A percentile compares a stretch with the other conserved stretches of the same genome.
Evolutionary conservation across 30 jellyfish, hydroid and myxozoan species (phyloP).

Genomic region (Nemopilema nomurai): DNA sequence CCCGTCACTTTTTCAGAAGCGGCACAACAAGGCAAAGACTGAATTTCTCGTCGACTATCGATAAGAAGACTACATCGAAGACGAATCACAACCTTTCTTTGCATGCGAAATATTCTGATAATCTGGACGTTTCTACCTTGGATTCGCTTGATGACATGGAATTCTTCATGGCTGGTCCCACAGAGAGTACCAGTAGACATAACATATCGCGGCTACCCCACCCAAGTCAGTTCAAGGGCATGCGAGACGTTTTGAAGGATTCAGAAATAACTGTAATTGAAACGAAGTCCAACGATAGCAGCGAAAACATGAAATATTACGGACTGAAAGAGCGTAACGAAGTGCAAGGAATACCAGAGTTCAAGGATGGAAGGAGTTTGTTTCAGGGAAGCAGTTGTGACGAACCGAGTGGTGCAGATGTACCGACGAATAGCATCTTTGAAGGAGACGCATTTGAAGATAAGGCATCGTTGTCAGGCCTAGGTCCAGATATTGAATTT

Average conservation of each 20-base stretch:
- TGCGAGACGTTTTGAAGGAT: background rate
- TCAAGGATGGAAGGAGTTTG: background rate
- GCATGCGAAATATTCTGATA: background rate
- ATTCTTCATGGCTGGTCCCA: constrained; percentile 1
- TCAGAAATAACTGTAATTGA: constrained; percentile 46
- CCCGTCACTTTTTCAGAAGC: constrained; percentile 9
- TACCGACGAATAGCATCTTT: background rate
- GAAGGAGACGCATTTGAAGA: background rate
- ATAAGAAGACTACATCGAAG: background rate
- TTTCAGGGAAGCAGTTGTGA: background rate
- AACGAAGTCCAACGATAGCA: background rate
- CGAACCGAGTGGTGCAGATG: background rate
- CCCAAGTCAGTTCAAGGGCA: background rate
- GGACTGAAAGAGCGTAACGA: constrained; percentile 2
- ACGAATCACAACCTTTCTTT: background rate
- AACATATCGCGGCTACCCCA: background rate
- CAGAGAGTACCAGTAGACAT: background rate
- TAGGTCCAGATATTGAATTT: background rate
- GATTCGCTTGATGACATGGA: constrained; percentile 5
- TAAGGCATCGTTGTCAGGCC: background rate
- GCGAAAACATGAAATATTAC: background rate
- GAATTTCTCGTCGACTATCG: constrained; percentile 13
- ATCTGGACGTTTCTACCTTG: background rate
- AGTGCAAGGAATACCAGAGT: background rate
- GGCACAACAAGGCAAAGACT: constrained; percentile 10